Evolutionary conservation across 2,113 vertebrate species (phyloP).

Genomic region (Accipiter cooperii): DNA sequence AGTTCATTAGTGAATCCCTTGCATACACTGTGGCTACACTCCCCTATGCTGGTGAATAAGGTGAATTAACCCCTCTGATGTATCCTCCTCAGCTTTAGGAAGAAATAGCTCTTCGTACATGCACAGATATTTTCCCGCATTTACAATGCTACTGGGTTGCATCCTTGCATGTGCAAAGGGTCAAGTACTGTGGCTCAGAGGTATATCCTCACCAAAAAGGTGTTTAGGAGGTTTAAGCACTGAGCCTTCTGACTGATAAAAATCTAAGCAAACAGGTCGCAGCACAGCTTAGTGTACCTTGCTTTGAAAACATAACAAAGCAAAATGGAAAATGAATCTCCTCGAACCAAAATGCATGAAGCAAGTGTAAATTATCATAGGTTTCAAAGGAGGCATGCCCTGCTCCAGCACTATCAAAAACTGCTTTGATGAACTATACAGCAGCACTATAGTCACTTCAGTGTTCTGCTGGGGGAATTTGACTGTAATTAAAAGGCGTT

Average conservation of each 20-base stretch:
- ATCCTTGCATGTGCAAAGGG: not conserved
- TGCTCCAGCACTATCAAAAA: not conserved
- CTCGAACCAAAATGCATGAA: not conserved
- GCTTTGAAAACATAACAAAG: not conserved
- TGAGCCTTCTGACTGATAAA: not conserved
- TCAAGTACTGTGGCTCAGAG: not conserved
- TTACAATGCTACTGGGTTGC: not conserved
- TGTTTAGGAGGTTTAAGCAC: not conserved
- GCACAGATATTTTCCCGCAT: not conserved
- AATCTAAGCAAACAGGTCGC: not conserved
- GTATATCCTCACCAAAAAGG: not conserved
- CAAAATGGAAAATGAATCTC: not conserved
- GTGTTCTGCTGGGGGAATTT: not conserved
- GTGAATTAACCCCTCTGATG: not conserved
- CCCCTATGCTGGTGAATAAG: not conserved
- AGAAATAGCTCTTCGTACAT: not conserved
- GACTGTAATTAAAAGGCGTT: not conserved
- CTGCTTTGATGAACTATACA: fast-evolving
- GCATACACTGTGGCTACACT: not conserved
- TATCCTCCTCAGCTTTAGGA: not conserved
- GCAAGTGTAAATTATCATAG: not conserved
- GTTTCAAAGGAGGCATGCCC: not conserved
- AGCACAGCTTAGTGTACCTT: not conserved
- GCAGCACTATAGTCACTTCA: not conserved
- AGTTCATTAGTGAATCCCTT: not conserved